phyloP scores from a whole-genome alignment of 2,888 invertebrate genomes.

The Oligia fasciuncula region DNA sequence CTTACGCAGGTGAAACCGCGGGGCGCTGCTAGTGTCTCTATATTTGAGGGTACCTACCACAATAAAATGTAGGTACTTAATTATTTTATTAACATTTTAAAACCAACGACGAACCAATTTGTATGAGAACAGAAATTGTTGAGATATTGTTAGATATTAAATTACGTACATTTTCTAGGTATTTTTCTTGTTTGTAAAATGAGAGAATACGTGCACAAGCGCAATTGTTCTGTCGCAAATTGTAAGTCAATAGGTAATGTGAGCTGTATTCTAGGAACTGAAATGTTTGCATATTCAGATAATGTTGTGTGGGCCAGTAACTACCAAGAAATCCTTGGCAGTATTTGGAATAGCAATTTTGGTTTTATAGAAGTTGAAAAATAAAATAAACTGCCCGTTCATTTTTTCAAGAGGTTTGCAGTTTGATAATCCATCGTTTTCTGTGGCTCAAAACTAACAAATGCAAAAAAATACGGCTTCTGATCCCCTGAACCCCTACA shows the following conservation, averaged over 20 bases:
- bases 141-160: not conserved
- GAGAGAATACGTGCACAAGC: no score
- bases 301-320: not conserved
- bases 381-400: not conserved
- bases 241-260: not conserved
- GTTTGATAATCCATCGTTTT: not conserved
- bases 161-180: not conserved
- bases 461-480: not conserved
- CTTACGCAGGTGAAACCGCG: no score
- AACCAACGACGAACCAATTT: not conserved
- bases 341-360: not conserved
- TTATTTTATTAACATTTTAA: not conserved
- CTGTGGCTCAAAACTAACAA: not conserved
- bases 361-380: not conserved
- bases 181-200: not conserved
- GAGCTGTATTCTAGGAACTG: conserved; percentile 15
- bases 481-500: no score
- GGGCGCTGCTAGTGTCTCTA: no score
- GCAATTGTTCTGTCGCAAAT: not conserved
- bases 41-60: not conserved
- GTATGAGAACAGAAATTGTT: not conserved
- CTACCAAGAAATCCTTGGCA: not conserved
- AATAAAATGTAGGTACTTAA: not conserved
- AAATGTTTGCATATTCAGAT: conserved; percentile 1
- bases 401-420: not conserved